Conservation (phyloP, 2,888 invertebrate species). For the Orthosia incerta region DNA sequence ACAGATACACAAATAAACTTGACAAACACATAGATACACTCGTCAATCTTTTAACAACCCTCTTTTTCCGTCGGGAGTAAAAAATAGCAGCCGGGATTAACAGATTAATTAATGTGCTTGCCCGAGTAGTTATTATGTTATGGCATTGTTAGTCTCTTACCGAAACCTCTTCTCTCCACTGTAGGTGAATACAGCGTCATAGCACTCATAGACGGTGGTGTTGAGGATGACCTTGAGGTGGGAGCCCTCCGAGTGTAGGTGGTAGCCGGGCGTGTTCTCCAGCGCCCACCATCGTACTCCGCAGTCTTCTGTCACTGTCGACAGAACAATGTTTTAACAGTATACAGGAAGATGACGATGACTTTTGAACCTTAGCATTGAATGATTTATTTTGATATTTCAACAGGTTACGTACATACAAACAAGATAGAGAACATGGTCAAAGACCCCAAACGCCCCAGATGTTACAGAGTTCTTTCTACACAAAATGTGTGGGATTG, state of each 20-base stretch:
- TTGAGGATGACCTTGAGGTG: slow-evolving; percentile 90
- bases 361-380: neutral
- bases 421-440: neutral
- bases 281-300: slow-evolving; percentile 93
- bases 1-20: too few relatives aligned
- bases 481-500: too few relatives aligned
- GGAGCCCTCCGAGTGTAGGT: slow-evolving; percentile 93
- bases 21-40: too few relatives aligned
- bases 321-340: neutral
- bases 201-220: slow-evolving; percentile 93
- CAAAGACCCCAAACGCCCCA: too few relatives aligned
- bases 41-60: too few relatives aligned
- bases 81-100: too few relatives aligned
- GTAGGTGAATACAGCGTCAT: slow-evolving; percentile 82
- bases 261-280: slow-evolving; percentile 94
- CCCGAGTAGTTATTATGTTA: too few relatives aligned
- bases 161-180: slow-evolving; percentile 75
- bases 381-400: neutral
- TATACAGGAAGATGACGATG: neutral
- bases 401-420: neutral
- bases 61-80: too few relatives aligned
- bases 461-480: too few relatives aligned
- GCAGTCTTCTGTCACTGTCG: slow-evolving; percentile 85
- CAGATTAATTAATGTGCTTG: too few relatives aligned
- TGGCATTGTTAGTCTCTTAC: slow-evolving; percentile 63